Evolutionary conservation across 2,113 vertebrate species (phyloP), one percentile per base, ranked within the genome.

Genomic region (Varanus salvator): DNA sequence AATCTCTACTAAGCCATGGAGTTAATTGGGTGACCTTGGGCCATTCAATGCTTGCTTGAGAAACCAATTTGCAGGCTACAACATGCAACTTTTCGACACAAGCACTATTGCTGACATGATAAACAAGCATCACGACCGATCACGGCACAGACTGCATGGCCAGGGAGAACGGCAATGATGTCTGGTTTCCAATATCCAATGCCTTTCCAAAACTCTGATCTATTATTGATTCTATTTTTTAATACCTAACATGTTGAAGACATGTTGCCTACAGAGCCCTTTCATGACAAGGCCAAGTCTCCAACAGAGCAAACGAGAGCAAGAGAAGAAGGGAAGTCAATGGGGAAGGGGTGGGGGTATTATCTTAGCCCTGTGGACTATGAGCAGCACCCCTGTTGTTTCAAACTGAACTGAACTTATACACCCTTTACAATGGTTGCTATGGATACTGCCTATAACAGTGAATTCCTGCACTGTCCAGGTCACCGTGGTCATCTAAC

Each of bases 211-310:
- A 21, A 57, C 72, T 78, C 25, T 87, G 85, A 87, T 87, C 85
- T 87, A 87, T 87, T 87, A 68, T 87, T 69, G 64, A 80, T 80
- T 29, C 29, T 80, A 29, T 68, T 80, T 76, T 85, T 48, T 14
- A 27, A 44, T 52, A 7, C 27, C 76, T n/a, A 87, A 87, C 76
- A 87, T 87, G 44, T 76, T 69, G 76, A 87, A 80, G 64, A 78
- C 44, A 52, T 50, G 29, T 69, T 69, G 44, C 44, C 64, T 80
- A 52, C 76, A 60, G 60, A 87, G 38, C 29, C 64, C 76, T 87
- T 87, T 80, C 60, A 87, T 52, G 60, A 64, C 86, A 87, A 80
- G 52, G 64, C 44, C 76, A 68, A 68, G 19, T 27, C 48, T 87
- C 60, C 76, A 80, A 14, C 29, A 87, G 44, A 80, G 60, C 64